Evolutionary conservation across 2,888 invertebrate genomes (phyloP), one percentile per base, ranked within the genome.

Genomic region (Schrankia costaestrigalis): DNA sequence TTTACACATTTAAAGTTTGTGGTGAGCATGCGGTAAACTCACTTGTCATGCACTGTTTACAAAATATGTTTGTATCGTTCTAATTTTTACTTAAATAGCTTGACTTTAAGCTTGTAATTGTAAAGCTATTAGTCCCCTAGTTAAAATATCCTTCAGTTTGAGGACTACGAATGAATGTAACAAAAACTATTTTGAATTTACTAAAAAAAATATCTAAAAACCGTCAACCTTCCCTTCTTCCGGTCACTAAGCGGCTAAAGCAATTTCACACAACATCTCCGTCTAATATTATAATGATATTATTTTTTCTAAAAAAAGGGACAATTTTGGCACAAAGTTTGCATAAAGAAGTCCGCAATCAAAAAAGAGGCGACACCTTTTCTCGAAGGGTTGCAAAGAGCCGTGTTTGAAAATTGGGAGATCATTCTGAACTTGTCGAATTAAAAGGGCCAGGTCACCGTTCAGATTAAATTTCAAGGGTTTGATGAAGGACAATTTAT

Each of bases 391-490:
- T 40, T 39, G 26, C 34, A 51, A 55, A 36, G 40, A 45, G 32
- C 26, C 35, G 36, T 54, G 37, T 48, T 55, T 48, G 46, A 54
- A 63, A 63, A 56, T 49, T 57, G 46, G 49, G n/a, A 45, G 53
- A 22, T 8, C 42, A 46, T 56, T 56, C 52, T 54, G 43, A 61
- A 60, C 47, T 57, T 56, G 56, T 54, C 56, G 49, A 57, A 65
- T 68, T 63, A 57, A 57, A 60, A 63, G 52, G 54, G 42, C 52
- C 31, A 48, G 47, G 54, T 61, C 51, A 53, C 46, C 36, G 40
- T 30, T 35, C 12, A 51, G 50, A 62, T 66, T 61, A 65, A 66
- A 68, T 63, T 69, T 53, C 46, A 51, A 63, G 51, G 55, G 56
- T 52, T 41, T 32, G 34, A 40, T 41, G 39, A 35, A 40, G 29